Conservation (phyloP, 2,797 vertebrate species). For the Smutsia temminckii region DNA sequence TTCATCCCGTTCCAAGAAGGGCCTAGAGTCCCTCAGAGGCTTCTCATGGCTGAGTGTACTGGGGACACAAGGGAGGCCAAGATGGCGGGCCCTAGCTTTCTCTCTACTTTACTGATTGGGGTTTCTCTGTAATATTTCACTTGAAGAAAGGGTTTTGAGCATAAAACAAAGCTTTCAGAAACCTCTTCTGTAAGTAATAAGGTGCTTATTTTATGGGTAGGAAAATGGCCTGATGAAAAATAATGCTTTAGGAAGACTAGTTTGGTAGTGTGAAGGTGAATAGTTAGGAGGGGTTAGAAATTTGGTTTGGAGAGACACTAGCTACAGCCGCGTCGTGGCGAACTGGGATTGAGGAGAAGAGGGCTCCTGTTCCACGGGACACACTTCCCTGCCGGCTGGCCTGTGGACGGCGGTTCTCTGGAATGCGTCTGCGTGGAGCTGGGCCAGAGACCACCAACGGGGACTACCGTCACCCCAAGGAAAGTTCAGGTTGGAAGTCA, state of each 20-base stretch:
- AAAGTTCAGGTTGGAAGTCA: not conserved
- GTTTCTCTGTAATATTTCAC: not conserved
- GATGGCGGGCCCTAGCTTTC: no score
- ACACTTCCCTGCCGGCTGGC: not conserved
- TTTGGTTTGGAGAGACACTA: not conserved
- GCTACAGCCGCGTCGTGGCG: not conserved
- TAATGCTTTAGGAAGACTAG: not conserved
- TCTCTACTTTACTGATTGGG: not conserved
- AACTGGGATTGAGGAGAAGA: not conserved
- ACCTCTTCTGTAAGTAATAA: not conserved
- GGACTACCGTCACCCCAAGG: not conserved
- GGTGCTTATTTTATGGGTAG: not conserved
- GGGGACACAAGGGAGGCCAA: not conserved
- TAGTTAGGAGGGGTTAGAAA: not conserved
- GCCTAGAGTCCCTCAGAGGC: not conserved
- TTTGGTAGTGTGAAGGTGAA: not conserved
- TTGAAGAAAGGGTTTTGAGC: not conserved
- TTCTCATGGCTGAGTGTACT: not conserved
- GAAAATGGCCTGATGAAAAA: not conserved
- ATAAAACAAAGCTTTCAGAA: not conserved
- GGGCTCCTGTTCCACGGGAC: not conserved
- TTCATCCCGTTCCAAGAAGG: not conserved
- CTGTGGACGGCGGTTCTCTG: accelerated
- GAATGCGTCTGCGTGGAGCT: not conserved
- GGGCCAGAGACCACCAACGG: not conserved